These are phyloP conservation scores for Caenorhabditis remanei DNA, from an alignment of 1,140 invertebrate species.

Conservation along the genomic window DNA sequence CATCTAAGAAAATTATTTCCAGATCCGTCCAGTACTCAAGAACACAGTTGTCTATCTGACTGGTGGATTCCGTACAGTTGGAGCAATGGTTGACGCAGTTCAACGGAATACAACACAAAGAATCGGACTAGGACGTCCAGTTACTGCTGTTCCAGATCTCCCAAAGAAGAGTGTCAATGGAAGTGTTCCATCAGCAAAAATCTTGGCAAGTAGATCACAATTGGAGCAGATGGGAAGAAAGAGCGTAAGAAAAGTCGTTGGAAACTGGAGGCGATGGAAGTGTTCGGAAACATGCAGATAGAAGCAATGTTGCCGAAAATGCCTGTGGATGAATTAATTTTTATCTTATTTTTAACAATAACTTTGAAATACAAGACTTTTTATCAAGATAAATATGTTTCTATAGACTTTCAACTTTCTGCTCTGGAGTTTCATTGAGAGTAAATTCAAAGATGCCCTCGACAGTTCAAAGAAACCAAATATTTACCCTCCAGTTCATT, in stretches of 20 bases:
- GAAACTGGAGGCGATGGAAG: not conserved
- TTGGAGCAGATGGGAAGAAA: slow-evolving; percentile 12
- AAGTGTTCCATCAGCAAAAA: not conserved
- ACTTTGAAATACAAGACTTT: no score
- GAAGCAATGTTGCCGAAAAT: no score
- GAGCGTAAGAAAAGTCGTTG: not conserved
- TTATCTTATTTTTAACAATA: no score
- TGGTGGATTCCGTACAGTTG: slow-evolving; percentile 67
- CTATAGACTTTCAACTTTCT: no score
- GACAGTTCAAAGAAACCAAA: no score
- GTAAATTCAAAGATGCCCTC: no score
- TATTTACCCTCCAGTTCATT: no score
- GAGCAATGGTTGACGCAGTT: slow-evolving; percentile 67
- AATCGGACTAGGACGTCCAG: slow-evolving; percentile 68
- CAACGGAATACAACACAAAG: slow-evolving; percentile 61
- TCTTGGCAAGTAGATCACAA: not conserved
- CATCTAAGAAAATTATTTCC: not conserved
- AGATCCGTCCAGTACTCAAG: slow-evolving; percentile 58
- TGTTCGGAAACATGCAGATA: no score
- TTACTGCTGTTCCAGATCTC: slow-evolving; percentile 64
- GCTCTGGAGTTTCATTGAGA: no score
- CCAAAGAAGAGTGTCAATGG: slow-evolving; percentile 44
- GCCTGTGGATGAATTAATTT: no score
- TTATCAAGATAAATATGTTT: no score
- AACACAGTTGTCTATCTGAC: slow-evolving; percentile 68